Evolutionary conservation across 2,113 vertebrate genomes (phyloP).

Genomic region (Mixornis gularis): DNA sequence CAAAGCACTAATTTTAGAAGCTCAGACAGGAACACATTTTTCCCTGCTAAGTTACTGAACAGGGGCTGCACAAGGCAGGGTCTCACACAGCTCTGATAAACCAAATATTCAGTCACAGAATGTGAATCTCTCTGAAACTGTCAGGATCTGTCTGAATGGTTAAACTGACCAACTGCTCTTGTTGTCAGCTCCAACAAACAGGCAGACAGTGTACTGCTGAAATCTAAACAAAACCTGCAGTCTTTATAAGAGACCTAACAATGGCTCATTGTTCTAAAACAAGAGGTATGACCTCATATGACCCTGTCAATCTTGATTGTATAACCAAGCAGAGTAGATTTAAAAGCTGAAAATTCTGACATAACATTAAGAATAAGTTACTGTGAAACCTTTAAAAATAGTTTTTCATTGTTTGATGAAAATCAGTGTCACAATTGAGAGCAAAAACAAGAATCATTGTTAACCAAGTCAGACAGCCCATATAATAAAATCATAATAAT

Average conservation of each 20-base stretch:
- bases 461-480: background rate
- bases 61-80: background rate
- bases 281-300: conserved; percentile 61
- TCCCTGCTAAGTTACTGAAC: background rate
- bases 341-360: conserved; percentile 46
- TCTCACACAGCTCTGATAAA: background rate
- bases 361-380: conserved; percentile 25
- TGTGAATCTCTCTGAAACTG: background rate
- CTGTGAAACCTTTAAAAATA: conserved; percentile 38
- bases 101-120: conserved; percentile 4
- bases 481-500: background rate
- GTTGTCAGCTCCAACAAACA: conserved; percentile 58
- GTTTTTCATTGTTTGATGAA: conserved; percentile 19
- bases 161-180: conserved; percentile 23
- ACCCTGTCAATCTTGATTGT: conserved; percentile 38
- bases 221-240: conserved; percentile 66
- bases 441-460: background rate
- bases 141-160: conserved; percentile 28
- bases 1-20: background rate
- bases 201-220: conserved; percentile 53
- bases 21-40: background rate
- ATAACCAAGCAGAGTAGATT: conserved; percentile 27
- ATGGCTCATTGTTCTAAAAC: conserved; percentile 65
- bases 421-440: background rate
- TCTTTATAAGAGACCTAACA: conserved; percentile 39